Conservation (phyloP, 1,140 invertebrate species). For the Eriocheir sinensis region DNA sequence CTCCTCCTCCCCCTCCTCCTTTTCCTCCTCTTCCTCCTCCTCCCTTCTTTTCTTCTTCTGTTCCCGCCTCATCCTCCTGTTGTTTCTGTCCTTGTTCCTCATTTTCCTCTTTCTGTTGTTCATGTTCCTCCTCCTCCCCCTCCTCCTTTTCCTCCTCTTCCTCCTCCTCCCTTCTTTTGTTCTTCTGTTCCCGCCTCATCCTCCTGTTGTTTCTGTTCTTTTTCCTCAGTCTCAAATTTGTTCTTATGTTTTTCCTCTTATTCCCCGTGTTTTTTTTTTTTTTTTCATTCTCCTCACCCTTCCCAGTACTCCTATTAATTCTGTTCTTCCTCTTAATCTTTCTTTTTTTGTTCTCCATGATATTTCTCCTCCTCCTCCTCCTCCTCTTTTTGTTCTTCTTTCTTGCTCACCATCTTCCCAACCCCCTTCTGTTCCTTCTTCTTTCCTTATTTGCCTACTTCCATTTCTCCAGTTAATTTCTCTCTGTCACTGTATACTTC, state of each 20-base stretch:
- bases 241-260: not conserved
- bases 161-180: not conserved
- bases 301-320: too few species aligned
- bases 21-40: not conserved
- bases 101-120: not conserved
- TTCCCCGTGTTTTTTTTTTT: not conserved
- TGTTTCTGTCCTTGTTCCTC: not conserved
- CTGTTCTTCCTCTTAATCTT: not conserved
- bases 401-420: too few species aligned
- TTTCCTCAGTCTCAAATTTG: not conserved
- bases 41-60: not conserved
- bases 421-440: too few species aligned
- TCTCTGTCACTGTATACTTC: too few species aligned
- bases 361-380: not conserved
- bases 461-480: too few species aligned
- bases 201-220: not conserved
- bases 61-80: not conserved
- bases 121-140: not conserved
- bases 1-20: not conserved
- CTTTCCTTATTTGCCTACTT: too few species aligned
- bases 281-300: not conserved
- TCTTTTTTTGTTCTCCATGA: not conserved
- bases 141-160: not conserved
- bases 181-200: not conserved
- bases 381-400: not conserved